Evolutionary conservation across 2,113 vertebrate genomes (phyloP).

Genomic region (Microtus ochrogaster): DNA sequence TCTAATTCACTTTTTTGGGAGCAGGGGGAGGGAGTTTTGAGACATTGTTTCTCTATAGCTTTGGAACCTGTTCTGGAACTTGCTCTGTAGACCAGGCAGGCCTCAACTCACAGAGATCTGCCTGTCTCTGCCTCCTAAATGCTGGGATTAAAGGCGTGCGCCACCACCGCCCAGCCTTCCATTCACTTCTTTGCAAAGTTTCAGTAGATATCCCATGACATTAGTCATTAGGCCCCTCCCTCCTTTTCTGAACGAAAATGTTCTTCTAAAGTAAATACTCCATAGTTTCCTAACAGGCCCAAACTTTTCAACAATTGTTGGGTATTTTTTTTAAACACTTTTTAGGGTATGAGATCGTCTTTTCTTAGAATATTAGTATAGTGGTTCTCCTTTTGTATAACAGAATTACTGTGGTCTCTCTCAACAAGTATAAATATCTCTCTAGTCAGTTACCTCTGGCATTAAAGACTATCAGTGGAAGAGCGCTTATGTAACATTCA

Average conservation of each 20-base stretch:
- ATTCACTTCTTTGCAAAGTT: not conserved
- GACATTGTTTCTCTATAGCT: no score
- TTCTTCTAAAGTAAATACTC: not conserved
- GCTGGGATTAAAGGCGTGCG: no score
- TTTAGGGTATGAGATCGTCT: not conserved
- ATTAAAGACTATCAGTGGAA: not conserved
- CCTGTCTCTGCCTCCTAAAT: no score
- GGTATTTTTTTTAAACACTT: not conserved
- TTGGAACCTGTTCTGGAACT: no score
- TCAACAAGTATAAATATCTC: not conserved
- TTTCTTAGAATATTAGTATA: slow-evolving; percentile 4
- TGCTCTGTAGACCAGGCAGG: no score
- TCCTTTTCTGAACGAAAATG: not conserved
- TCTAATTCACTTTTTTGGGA: not conserved
- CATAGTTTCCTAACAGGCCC: not conserved
- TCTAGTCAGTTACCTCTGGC: not conserved
- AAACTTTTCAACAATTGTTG: not conserved
- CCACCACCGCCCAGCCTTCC: not conserved
- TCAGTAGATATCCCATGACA: not conserved
- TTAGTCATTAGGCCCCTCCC: not conserved
- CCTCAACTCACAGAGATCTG: no score
- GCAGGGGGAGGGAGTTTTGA: no score
- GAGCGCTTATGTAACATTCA: not conserved
- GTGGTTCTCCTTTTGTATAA: not conserved
- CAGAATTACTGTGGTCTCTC: not conserved